phyloP scores from a whole-genome alignment of 2,888 invertebrate species.

The Spatulosminthurus flaviceps region DNA sequence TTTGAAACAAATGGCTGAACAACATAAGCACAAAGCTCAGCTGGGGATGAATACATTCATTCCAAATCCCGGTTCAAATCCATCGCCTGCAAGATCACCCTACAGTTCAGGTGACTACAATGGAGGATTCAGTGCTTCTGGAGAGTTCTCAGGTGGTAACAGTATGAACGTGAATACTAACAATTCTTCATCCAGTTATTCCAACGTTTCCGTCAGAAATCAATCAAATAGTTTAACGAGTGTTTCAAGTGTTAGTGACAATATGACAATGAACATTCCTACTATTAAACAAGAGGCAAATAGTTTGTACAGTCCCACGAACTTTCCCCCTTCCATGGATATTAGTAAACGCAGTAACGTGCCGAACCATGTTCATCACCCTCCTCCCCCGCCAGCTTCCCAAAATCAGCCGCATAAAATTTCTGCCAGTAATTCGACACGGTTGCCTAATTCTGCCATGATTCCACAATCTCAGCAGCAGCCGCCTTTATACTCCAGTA shows the following conservation, averaged over 20 bases:
- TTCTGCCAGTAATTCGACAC: slow-evolving; percentile 24
- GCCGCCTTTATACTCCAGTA: slow-evolving; percentile 52
- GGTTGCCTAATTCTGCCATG: slow-evolving; percentile 63
- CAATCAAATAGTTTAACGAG: slow-evolving; percentile 41
- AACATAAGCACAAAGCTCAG: slow-evolving; percentile 87
- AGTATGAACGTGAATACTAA: neutral
- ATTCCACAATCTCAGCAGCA: slow-evolving; percentile 65
- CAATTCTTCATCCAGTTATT: slow-evolving; percentile 29
- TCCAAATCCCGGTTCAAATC: slow-evolving; percentile 43
- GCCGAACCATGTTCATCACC: slow-evolving; percentile 45
- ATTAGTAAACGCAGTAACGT: slow-evolving; percentile 47
- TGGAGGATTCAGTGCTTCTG: slow-evolving; percentile 10
- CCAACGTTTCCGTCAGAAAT: slow-evolving; percentile 43
- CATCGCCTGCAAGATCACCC: slow-evolving; percentile 54
- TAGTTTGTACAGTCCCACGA: slow-evolving; percentile 46
- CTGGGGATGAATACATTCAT: slow-evolving; percentile 48
- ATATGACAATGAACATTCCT: slow-evolving; percentile 32
- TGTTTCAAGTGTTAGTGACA: slow-evolving; percentile 33
- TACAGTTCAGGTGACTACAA: slow-evolving; percentile 42
- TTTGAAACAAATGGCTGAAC: slow-evolving; percentile 95
- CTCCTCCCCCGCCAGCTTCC: slow-evolving; percentile 68
- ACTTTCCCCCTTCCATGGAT: slow-evolving; percentile 40
- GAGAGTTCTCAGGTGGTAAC: slow-evolving; percentile 23
- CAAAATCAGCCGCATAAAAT: slow-evolving; percentile 64
- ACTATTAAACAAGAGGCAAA: slow-evolving; percentile 46